Conservation (phyloP, 2,888 invertebrate species). For the Sclerodermus sp. region DNA sequence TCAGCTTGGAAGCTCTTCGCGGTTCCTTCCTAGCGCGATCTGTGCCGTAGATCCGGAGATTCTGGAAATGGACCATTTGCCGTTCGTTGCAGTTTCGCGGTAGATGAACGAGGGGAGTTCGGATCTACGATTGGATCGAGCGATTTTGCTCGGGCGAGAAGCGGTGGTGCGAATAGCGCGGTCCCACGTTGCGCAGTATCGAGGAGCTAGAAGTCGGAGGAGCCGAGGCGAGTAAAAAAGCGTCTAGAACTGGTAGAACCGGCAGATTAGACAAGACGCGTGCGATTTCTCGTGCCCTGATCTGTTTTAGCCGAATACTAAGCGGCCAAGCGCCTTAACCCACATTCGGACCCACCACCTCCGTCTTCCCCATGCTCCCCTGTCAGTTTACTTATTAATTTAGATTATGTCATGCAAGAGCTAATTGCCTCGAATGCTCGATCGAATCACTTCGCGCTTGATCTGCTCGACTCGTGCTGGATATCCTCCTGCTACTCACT, state of each 20-base stretch:
- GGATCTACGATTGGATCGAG: too few relatives aligned
- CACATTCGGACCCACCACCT: constrained; percentile 43
- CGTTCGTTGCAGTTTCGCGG: too few relatives aligned
- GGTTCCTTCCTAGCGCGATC: too few relatives aligned
- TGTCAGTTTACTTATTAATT: constrained; percentile 56
- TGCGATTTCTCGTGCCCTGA: constrained; percentile 42
- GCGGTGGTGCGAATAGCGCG: too few relatives aligned
- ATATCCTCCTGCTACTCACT: too few relatives aligned
- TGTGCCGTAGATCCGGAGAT: too few relatives aligned
- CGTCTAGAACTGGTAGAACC: neutral
- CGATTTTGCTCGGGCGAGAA: too few relatives aligned
- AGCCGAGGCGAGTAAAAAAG: too few relatives aligned
- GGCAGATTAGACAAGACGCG: neutral
- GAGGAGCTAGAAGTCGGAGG: neutral
- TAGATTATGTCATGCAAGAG: constrained; percentile 55
- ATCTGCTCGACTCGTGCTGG: too few relatives aligned
- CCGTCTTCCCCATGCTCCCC: constrained; percentile 41
- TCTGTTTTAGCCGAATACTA: constrained; percentile 50
- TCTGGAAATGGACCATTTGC: too few relatives aligned
- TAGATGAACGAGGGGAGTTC: too few relatives aligned
- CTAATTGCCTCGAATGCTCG: constrained; percentile 46
- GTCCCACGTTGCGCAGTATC: neutral
- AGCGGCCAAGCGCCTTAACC: constrained; percentile 40
- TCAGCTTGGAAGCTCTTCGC: too few relatives aligned
- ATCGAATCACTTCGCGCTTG: neutral